These are phyloP conservation scores for Eupithecia insigniata DNA, from an alignment of 2,888 invertebrate species.

Conservation along the genomic window DNA sequence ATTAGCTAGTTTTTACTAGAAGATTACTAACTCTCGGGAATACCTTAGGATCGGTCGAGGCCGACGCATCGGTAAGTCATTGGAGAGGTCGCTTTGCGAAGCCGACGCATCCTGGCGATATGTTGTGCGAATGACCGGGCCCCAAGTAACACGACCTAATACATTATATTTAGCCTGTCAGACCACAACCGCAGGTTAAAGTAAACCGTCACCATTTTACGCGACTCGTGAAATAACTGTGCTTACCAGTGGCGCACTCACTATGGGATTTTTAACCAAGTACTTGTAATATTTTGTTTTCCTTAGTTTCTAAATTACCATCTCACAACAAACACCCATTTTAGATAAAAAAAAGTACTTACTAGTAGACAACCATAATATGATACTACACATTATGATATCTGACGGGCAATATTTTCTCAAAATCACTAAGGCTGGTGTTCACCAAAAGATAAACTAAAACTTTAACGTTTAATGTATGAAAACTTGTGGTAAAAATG, in stretches of 20 bases:
- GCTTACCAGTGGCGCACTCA: constrained; percentile 2
- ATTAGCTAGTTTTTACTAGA: neutral
- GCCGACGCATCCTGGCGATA: constrained; percentile 55
- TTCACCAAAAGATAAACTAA: no score
- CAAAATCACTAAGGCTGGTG: neutral
- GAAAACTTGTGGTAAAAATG: no score
- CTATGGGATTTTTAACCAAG: neutral
- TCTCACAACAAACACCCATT: no score
- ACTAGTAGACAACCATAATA: no score
- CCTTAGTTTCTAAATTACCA: neutral
- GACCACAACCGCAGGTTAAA: constrained; percentile 28
- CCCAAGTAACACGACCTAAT: constrained; percentile 37
- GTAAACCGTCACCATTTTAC: constrained; percentile 36
- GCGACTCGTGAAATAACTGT: constrained; percentile 13
- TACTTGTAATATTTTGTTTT: neutral
- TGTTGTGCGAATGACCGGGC: constrained; percentile 58
- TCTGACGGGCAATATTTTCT: neutral
- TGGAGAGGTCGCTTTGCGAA: constrained; percentile 40
- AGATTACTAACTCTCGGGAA: neutral
- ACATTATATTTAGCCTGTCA: constrained; percentile 43
- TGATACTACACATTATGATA: neutral
- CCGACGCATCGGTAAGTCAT: constrained; percentile 34
- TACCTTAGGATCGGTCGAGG: constrained; percentile 18
- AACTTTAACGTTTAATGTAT: no score
- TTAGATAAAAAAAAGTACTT: no score